These are phyloP conservation scores for pig (Sus scrofa) DNA, from an alignment of 2,113 vertebrate genomes.

Conservation along the genomic window DNA sequence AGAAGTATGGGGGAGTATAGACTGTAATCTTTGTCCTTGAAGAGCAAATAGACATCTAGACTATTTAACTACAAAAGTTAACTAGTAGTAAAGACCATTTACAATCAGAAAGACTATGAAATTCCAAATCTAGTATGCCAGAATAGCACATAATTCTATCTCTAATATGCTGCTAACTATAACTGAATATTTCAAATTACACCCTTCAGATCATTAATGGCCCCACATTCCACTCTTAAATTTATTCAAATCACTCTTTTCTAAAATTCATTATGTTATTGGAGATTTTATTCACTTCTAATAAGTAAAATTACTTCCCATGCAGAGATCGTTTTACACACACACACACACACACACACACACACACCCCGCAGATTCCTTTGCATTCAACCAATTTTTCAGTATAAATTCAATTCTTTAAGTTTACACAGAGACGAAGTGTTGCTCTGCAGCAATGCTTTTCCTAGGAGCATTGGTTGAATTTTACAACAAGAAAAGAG, in stretches of 20 bases:
- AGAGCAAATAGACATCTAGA: not conserved
- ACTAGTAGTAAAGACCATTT: not conserved
- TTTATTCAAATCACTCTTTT: conserved; percentile 58
- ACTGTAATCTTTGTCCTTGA: not conserved
- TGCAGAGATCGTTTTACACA: conserved; percentile 3
- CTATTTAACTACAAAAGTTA: not conserved
- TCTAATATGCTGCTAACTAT: conserved; percentile 34
- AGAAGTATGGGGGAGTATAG: not conserved
- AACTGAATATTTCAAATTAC: conserved; percentile 61
- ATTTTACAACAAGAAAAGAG: not conserved
- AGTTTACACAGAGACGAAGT: not conserved
- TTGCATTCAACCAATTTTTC: not conserved
- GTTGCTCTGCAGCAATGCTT: not conserved
- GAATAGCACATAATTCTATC: conserved; percentile 52
- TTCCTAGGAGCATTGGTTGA: not conserved
- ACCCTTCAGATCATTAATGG: conserved; percentile 61
- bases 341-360: not conserved
- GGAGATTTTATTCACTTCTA: conserved; percentile 53
- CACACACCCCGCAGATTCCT: not conserved
- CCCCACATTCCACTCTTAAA: conserved; percentile 4
- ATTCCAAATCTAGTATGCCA: not conserved
- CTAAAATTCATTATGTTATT: conserved; percentile 45
- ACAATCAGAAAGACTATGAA: conserved; percentile 13
- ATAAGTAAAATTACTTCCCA: conserved; percentile 57
- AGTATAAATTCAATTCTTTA: conserved; percentile 24